phyloP scores from a whole-genome alignment of 2,888 invertebrate species.

The Auanema freiburgensis region DNA sequence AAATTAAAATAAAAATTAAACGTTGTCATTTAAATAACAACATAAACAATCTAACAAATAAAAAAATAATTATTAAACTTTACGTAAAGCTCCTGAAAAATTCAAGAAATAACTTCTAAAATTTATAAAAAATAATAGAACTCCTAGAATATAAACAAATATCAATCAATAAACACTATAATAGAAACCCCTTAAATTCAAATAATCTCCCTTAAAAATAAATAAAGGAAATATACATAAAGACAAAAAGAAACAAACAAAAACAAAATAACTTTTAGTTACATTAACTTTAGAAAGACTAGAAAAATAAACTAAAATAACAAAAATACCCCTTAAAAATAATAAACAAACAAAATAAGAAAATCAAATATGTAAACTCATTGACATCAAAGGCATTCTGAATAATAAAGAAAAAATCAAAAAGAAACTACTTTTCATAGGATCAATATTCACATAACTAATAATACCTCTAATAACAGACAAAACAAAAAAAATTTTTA shows the following conservation, averaged over 20 bases:
- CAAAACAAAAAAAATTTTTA: slow-evolving; percentile 38
- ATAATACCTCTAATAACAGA: slow-evolving; percentile 36
- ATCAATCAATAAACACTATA: slow-evolving; percentile 38
- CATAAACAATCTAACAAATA: slow-evolving; percentile 51
- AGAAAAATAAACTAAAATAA: slow-evolving; percentile 51
- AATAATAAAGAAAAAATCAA: slow-evolving; percentile 45
- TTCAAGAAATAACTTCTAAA: slow-evolving; percentile 50
- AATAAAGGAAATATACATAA: slow-evolving; percentile 24
- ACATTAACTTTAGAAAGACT: slow-evolving; percentile 44
- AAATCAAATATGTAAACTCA: slow-evolving; percentile 41
- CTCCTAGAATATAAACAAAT: slow-evolving; percentile 34
- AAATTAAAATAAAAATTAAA: slow-evolving; percentile 54
- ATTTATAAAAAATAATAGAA: slow-evolving; percentile 67
- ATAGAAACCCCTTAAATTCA: slow-evolving; percentile 66
- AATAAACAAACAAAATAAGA: slow-evolving; percentile 53
- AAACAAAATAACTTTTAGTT: slow-evolving; percentile 28
- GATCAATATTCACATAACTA: slow-evolving; percentile 43
- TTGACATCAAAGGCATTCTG: slow-evolving; percentile 36
- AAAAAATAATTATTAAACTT: slow-evolving; percentile 47
- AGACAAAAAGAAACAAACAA: slow-evolving; percentile 26
- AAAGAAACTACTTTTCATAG: slow-evolving; percentile 48
- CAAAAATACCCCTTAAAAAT: slow-evolving; percentile 52
- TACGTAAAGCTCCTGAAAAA: slow-evolving; percentile 51
- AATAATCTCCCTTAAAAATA: slow-evolving; percentile 17
- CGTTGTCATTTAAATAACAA: slow-evolving; percentile 50